Percentiles rank a stretch among this genome's conserved stretches.
Conservation (phyloP, 2,113 vertebrate species). For the Paralichthys olivaceus region DNA sequence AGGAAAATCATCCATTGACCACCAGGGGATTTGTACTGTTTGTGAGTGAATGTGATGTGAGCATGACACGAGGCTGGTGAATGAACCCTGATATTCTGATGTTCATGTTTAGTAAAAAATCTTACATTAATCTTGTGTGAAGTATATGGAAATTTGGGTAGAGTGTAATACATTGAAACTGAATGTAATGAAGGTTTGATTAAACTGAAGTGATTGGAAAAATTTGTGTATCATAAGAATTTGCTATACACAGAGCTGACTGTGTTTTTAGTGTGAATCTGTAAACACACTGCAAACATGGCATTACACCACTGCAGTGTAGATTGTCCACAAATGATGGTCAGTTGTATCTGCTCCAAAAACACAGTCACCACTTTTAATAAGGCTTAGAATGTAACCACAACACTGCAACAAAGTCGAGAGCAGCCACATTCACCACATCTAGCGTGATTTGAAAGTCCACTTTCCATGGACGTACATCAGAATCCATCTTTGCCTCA, state of each 20-base stretch:
- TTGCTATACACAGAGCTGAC: background rate
- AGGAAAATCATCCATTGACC: background rate
- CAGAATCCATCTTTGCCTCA: too few species aligned
- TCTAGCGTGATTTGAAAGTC: background rate
- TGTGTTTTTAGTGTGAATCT: background rate
- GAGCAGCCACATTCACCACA: background rate
- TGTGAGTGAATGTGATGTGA: slow-evolving; percentile 29
- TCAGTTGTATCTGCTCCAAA: background rate
- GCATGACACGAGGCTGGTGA: background rate
- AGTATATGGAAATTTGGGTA: slow-evolving; percentile 2
- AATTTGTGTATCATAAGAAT: background rate
- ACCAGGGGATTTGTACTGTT: background rate
- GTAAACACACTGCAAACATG: background rate
- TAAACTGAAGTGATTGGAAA: slow-evolving; percentile 51
- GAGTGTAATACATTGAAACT: slow-evolving; percentile 20
- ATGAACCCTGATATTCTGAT: slow-evolving; percentile 8
- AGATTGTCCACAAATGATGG: background rate
- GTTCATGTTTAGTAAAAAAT: slow-evolving; percentile 12
- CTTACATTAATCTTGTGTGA: slow-evolving; percentile 19
- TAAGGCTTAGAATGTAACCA: background rate
- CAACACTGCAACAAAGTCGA: background rate
- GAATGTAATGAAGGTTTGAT: slow-evolving; percentile 44
- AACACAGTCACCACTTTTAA: too few species aligned
- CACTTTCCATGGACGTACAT: too few species aligned
- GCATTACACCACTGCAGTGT: background rate